Conservation (phyloP, 2,888 invertebrate genomes). For the Leucophora obtusa region DNA sequence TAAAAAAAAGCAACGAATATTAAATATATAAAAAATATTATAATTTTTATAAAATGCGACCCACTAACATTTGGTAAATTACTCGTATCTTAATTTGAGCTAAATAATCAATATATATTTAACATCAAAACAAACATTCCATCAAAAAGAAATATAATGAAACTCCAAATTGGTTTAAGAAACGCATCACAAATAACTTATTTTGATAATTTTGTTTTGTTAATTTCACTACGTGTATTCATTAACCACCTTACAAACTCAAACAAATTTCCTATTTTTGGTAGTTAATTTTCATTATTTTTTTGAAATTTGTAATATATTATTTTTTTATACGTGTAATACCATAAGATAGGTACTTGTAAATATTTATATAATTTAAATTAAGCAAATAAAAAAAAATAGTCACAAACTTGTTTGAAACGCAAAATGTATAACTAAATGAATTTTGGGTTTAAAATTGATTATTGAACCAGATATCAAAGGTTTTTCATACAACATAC, state of each 20-base stretch:
- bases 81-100: background rate
- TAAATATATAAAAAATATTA: conserved; percentile 3
- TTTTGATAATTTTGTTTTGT: conserved; percentile 14
- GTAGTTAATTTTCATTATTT: conserved; percentile 12
- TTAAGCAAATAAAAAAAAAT: conserved; percentile 9
- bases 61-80: background rate
- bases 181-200: background rate
- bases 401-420: conserved; percentile 7
- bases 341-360: conserved; percentile 19
- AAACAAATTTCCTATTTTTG: conserved; percentile 26
- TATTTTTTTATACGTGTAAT: conserved; percentile 8
- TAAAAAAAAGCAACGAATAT: conserved; percentile 50
- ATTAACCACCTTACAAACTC: background rate
- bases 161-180: background rate
- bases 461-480: conserved; percentile 44
- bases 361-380: conserved; percentile 35
- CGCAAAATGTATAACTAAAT: background rate
- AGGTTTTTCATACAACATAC: conserved; percentile 45
- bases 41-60: background rate
- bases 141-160: background rate
- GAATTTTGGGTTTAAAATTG: conserved; percentile 5
- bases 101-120: conserved; percentile 17
- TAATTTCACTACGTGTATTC: conserved; percentile 24
- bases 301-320: conserved; percentile 30
- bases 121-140: conserved; percentile 1